These are phyloP conservation scores for Melitaea athalia DNA, from an alignment of 2,888 invertebrate species.

Conservation along the genomic window DNA sequence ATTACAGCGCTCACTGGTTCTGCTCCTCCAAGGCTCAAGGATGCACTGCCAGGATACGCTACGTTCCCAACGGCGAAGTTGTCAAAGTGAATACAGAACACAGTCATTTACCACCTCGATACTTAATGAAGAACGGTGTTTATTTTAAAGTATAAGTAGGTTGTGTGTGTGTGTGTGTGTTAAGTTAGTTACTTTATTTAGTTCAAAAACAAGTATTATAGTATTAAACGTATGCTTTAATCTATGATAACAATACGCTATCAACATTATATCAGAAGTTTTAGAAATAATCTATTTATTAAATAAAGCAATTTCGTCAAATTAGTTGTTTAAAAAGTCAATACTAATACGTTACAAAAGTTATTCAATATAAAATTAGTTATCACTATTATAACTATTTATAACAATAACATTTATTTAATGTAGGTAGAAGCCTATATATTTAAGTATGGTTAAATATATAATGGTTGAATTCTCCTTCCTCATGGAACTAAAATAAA, in stretches of 20 bases:
- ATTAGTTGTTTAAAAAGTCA: too few species aligned
- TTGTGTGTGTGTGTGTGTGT: not conserved
- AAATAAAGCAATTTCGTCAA: too few species aligned
- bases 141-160: slow-evolving; percentile 43
- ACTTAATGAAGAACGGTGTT: slow-evolving; percentile 40
- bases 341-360: too few species aligned
- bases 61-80: slow-evolving; percentile 35
- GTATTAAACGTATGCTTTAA: too few species aligned
- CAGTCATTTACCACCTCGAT: slow-evolving; percentile 45
- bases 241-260: too few species aligned
- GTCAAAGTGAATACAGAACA: slow-evolving; percentile 42
- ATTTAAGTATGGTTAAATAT: not conserved
- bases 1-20: slow-evolving; percentile 49
- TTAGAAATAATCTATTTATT: too few species aligned
- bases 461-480: not conserved
- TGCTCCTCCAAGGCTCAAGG: slow-evolving; percentile 54
- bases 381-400: too few species aligned
- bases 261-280: too few species aligned
- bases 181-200: too few species aligned
- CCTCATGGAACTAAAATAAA: slow-evolving; percentile 42
- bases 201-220: not conserved
- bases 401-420: too few species aligned
- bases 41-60: slow-evolving; percentile 45
- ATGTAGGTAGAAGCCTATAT: too few species aligned
- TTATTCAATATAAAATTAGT: too few species aligned